Evolutionary conservation across 2,888 invertebrate species (phyloP), one percentile per base, ranked within the genome.

Genomic region (Sicus ferrugineus): DNA sequence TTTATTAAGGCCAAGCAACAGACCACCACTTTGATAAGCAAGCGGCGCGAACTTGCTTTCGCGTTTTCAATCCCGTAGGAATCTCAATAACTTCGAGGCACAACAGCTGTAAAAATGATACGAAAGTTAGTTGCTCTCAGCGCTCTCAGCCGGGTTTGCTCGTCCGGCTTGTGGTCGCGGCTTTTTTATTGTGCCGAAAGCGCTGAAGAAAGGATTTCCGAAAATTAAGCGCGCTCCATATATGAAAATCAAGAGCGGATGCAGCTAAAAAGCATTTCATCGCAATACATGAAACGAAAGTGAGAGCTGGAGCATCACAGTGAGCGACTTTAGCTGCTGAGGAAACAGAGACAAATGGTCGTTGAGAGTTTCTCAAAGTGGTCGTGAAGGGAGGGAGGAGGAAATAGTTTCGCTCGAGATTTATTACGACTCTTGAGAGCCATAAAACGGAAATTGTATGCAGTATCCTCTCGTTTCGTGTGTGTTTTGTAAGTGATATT

Each of bases 381-480:
- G 16, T 4, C 11, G 28, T 3, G 54, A 14, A 1, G 28, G 9
- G 28, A 28, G 16, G 9, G 26, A 14, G 21, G 78, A 81, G 84
- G 83, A 83, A 83, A 83, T 84, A 83, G 84, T 83, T 83, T 82
- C 80, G 70, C 79, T 82, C 78, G 80, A 83, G 83, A 83, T 83
- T 83, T 83, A 83, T 83, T 83, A 81, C 83, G 82, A 80, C 83
- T 83, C 84, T 80, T 79, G 83, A 83, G 83, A 82, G 83, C 83
- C 81, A 84, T 83, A 83, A 83, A 81, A 83, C 82, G 84, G 83
- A 83, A 83, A 84, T 84, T 83, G 83, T 83, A 81, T 79, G 82
- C 83, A 83, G 82, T 82, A 81, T 82, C 83, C 81, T 76, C 78
- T 81, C 77, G 79, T 54, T 70, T 69, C 54, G 64, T 63, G 54